A percentile compares a stretch with the other conserved stretches of the same genome.
Conservation (phyloP, 2,888 invertebrate genomes). For the Rapana venosa region DNA sequence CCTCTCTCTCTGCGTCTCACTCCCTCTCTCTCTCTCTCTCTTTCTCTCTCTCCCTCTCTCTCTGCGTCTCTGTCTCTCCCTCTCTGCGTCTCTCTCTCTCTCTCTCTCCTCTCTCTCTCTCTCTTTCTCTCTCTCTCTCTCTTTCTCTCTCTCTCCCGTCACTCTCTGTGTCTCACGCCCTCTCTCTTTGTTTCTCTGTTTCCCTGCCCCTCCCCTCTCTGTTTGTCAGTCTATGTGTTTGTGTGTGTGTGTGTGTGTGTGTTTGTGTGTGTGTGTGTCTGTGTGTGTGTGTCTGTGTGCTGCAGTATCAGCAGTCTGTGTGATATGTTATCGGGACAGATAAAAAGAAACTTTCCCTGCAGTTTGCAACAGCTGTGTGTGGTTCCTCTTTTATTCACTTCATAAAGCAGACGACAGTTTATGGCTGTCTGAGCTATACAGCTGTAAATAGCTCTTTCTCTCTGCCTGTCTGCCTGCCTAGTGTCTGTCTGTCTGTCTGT, state of each 20-base stretch:
- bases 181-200: background rate
- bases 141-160: background rate
- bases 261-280: background rate
- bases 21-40: background rate
- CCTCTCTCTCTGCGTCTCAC: background rate
- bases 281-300: no score
- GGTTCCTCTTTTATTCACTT: no score
- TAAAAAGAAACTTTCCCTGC: no score
- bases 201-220: background rate
- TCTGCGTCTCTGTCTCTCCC: background rate
- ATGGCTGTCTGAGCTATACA: no score
- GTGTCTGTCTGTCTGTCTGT: background rate
- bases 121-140: background rate
- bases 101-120: background rate
- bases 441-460: background rate
- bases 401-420: no score
- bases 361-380: no score
- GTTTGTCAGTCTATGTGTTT: background rate
- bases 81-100: background rate
- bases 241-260: background rate
- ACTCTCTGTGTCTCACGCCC: background rate
- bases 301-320: background rate
- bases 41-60: background rate
- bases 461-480: background rate
- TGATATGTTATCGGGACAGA: no score